Evolutionary conservation across 2,797 vertebrate species (phyloP).

Genomic region (Eulemur coronatus): DNA sequence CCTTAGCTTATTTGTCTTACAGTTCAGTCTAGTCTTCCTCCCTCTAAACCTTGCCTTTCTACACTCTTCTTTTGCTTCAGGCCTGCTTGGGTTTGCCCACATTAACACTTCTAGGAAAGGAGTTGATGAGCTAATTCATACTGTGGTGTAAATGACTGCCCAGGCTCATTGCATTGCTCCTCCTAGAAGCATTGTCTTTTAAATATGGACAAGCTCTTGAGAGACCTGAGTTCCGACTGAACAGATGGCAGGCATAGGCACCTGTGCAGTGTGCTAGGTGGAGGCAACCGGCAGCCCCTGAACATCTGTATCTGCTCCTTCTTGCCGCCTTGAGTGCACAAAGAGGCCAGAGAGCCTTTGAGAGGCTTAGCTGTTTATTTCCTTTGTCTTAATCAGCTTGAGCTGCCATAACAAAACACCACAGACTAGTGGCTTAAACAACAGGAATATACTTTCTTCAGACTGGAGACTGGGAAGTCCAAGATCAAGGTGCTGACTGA

Average conservation of each 20-base stretch:
- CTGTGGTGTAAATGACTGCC: background rate
- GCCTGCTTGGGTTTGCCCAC: background rate
- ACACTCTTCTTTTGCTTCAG: background rate
- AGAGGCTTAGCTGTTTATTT: background rate
- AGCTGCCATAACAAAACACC: background rate
- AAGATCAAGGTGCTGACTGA: background rate
- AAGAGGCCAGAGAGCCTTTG: background rate
- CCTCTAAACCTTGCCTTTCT: background rate
- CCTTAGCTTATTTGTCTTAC: no score
- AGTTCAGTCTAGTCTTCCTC: background rate
- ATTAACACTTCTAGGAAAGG: background rate
- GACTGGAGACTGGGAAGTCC: background rate
- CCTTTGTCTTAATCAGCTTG: background rate
- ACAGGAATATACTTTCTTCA: background rate
- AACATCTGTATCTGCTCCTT: background rate
- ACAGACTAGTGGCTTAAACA: background rate
- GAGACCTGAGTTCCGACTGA: background rate
- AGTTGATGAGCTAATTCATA: background rate
- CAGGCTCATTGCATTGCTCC: background rate
- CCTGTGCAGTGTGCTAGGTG: background rate
- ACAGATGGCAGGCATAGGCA: background rate
- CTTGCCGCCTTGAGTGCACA: background rate
- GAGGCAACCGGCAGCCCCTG: background rate
- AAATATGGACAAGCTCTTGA: background rate
- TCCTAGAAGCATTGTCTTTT: background rate